Percentiles rank a stretch among this genome's conserved stretches.
These are phyloP conservation scores for Girardia tigrina DNA, from an alignment of 2,888 invertebrate genomes.

Conservation along the genomic window DNA sequence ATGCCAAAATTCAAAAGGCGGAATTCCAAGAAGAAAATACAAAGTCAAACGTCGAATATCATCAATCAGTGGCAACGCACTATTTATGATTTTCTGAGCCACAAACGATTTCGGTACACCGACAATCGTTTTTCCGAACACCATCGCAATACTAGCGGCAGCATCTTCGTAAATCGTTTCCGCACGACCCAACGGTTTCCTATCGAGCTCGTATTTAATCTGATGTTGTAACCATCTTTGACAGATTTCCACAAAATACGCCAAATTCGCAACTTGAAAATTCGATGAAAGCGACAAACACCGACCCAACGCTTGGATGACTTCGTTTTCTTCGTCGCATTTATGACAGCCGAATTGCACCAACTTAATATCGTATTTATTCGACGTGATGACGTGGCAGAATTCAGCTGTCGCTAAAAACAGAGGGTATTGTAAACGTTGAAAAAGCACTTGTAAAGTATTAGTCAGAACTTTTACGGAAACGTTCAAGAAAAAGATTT, in stretches of 20 bases:
- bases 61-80: background rate
- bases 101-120: slow-evolving; percentile 1
- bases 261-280: background rate
- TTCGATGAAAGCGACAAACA: background rate
- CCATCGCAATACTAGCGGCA: background rate
- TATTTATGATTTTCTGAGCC: background rate
- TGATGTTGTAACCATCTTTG: background rate
- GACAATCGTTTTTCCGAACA: background rate
- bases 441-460: background rate
- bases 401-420: background rate
- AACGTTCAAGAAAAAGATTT: background rate
- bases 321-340: background rate
- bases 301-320: background rate
- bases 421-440: background rate
- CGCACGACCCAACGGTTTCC: background rate
- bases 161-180: slow-evolving; percentile 13
- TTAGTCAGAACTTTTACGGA: background rate
- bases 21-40: slow-evolving; percentile 2
- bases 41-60: background rate
- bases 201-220: background rate
- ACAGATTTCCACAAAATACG: slow-evolving; percentile 13
- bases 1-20: slow-evolving; percentile 9
- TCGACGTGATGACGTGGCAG: background rate
- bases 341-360: background rate
- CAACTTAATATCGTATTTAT: background rate